Evolutionary conservation across 2,113 vertebrate species (phyloP).

Genomic region (Aphyosemion australe): DNA sequence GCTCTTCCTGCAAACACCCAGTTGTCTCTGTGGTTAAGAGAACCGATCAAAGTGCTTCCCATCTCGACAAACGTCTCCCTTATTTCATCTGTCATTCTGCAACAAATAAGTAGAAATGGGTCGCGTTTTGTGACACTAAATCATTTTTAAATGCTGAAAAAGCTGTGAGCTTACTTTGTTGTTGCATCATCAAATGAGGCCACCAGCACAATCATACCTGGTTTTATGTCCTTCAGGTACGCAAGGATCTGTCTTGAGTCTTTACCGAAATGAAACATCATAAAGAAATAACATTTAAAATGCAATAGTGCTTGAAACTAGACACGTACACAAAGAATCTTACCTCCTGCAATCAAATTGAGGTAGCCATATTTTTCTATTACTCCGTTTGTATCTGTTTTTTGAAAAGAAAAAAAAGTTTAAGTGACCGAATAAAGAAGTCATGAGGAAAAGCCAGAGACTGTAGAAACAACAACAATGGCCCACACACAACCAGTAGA

Average conservation of each 20-base stretch:
- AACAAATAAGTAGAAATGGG: constrained; percentile 12
- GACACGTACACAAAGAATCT: constrained; percentile 27
- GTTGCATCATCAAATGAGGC: constrained; percentile 86
- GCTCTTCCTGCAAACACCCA: constrained; percentile 88
- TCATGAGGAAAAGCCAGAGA: too few species aligned
- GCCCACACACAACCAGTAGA: too few species aligned
- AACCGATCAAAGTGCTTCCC: constrained; percentile 80
- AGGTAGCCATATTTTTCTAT: constrained; percentile 65
- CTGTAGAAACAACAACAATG: too few species aligned
- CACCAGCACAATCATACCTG: constrained; percentile 75
- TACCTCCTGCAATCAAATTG: constrained; percentile 81
- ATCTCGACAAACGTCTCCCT: constrained; percentile 70
- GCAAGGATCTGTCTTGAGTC: constrained; percentile 57
- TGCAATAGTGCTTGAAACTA: neutral
- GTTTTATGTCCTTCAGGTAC: constrained; percentile 77
- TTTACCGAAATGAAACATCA: constrained; percentile 34
- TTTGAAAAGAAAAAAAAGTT: neutral
- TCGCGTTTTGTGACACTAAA: constrained; percentile 4
- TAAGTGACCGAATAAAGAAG: neutral
- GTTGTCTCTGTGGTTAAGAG: constrained; percentile 82
- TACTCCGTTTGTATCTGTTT: constrained; percentile 76
- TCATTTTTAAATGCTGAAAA: constrained; percentile 9
- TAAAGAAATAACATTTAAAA: neutral
- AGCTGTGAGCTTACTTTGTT: constrained; percentile 80
- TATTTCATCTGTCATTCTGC: constrained; percentile 83